Evolutionary conservation across 2,797 vertebrate genomes (phyloP).

Genomic region (Cichlasoma orientale): DNA sequence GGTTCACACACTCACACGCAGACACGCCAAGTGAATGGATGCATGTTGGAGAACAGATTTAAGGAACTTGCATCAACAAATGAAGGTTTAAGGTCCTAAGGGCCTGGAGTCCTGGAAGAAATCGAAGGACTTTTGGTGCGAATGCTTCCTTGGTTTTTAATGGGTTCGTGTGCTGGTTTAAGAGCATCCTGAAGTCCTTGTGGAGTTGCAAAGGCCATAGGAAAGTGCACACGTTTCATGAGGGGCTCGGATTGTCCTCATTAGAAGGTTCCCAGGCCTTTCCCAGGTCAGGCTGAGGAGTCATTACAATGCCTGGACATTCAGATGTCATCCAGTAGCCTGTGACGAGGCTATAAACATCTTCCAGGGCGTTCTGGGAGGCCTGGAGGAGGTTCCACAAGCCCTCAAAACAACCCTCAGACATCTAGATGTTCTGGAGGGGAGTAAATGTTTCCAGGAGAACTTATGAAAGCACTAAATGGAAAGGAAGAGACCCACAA

Average conservation of each 20-base stretch:
- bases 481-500: accelerated
- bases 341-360: neutral
- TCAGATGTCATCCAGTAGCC: neutral
- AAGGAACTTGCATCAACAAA: neutral
- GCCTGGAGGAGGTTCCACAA: neutral
- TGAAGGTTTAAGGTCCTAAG: neutral
- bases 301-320: neutral
- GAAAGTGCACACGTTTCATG: neutral
- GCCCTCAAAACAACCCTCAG: neutral
- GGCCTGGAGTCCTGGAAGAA: neutral
- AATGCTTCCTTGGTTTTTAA: neutral
- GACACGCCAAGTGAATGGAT: neutral
- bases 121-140: neutral
- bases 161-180: neutral
- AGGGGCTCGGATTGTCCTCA: neutral
- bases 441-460: neutral
- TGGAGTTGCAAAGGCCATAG: neutral
- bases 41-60: neutral
- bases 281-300: neutral
- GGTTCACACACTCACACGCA: constrained; percentile 17
- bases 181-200: neutral
- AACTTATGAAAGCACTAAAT: neutral
- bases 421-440: neutral
- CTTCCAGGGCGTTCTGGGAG: neutral
- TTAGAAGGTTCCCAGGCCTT: neutral